Base-by-base conservation (phyloP, 2,888 invertebrate genomes). In the Cylindroiulus punctatus region DNA sequence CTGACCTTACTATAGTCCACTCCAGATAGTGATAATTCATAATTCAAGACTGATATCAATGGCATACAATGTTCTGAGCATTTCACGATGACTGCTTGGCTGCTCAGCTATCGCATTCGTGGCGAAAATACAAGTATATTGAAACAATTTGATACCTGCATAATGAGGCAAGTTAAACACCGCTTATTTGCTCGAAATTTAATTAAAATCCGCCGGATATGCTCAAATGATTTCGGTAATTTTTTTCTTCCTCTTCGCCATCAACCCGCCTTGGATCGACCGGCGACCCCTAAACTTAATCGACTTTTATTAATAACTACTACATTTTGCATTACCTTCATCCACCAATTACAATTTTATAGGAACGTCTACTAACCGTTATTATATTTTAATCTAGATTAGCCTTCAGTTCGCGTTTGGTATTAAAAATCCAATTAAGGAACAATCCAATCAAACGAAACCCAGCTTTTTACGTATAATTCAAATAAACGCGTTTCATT, bases 371-470 rank as follows among this genome's bases (percentile, higher is more conserved):
- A 26, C 65, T 65, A 65, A 26, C 65, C 26, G 26, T 10, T 65
- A 65, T 65, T 65, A 65, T 65, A 26, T 65, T 65, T 65, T 22
- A 3, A 65, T 65, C 65, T 65, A 65, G 65, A 65, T 65, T 65
- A 65, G 65, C 65, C 65, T 26, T 65, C 26, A 65, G 5, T 65
- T 26, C 65, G 22, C 65, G 65, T 65, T 65, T 26, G 3, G 65
- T 26, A 65, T 65, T 65, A 65, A 65, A 65, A 65, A 65, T 65
- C 65, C 65, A 65, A 65, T 65, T 65, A 65, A 26, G 26, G 17
- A 0, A 65, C 65, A 65, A 65, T 65, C 65, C 26, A 65, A 65
- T 65, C 65, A 26, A 26, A 26, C 65, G 65, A 65, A 65, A 65
- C 19, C 26, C 65, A 65, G 26, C 65, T 65, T 65, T 44, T 57